Base-by-base conservation (phyloP, 2,113 vertebrate species). In the Plectropomus leopardus region DNA sequence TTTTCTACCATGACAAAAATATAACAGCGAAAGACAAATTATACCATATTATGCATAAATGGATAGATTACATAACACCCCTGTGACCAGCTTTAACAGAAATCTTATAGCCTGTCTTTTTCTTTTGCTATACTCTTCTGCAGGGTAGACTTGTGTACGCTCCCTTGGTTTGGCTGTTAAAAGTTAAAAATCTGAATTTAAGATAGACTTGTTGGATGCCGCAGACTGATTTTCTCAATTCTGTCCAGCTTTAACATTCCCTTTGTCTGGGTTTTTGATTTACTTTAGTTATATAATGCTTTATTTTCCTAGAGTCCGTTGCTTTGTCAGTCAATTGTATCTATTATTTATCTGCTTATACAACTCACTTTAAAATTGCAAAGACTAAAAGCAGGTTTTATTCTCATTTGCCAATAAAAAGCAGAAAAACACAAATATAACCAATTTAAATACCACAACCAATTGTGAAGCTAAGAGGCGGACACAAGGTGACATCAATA, bases 191-290 rank as follows among this genome's bases (percentile, higher is more conserved):
- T 53, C 3, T 1, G 42, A 68, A 51, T 59, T 40, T n/a, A 10
- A 48, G 53, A 45, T 65, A 24, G 24, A 55, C 28, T 48, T 28
- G n/a, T 76, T 16, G 21, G 55, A 51, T 10, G 68, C 47, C 44
- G 3, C 24, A 44, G 32, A 53, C 65, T 13, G 8, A 26, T 40
- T 42, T 64, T 17, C 50, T 55, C 32, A 30, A 40, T 63, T 26
- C 23, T 67, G 28, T 47, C 19, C 30, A 58, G 23, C 51, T 80
- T 51, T 50, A 70, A 44, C 55, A 84, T 84, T 74, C 50, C 5
- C 32, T 69, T 64, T 79, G 15, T 74, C 68, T 67, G 21, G 21
- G 40, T 44, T 45, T n/a, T 47, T 58, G 45, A 65, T 19, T 14
- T 36, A n/a, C 32, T 61, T 51, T 5, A 15, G 36, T 61, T 55